Conservation (phyloP, 2,113 vertebrate species). For the Hiodon tergisus region DNA sequence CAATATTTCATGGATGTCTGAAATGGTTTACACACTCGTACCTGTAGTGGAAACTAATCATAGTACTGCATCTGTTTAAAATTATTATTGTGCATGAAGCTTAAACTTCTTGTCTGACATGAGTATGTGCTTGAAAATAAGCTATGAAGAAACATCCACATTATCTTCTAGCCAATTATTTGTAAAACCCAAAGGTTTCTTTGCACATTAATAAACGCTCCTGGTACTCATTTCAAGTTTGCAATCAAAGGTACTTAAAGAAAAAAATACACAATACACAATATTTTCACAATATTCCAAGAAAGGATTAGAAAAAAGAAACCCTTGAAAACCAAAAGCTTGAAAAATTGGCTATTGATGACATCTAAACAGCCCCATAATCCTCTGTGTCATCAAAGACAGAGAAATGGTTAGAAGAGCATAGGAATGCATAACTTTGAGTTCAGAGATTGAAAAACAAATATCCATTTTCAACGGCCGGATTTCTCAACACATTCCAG, state of each 20-base stretch:
- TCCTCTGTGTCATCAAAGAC: no score
- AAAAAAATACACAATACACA: not conserved
- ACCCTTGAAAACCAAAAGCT: no score
- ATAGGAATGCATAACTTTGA: no score
- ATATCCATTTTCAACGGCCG: no score
- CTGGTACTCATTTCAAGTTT: conserved; percentile 9
- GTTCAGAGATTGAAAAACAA: no score
- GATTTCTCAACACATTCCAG: no score
- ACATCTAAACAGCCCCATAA: no score
- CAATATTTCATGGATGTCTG: conserved; percentile 88
- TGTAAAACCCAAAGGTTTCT: conserved; percentile 51
- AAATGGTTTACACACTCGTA: conserved; percentile 74
- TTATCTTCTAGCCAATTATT: conserved; percentile 54
- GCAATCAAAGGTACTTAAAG: not conserved
- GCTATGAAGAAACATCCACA: conserved; percentile 47
- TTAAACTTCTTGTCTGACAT: conserved; percentile 44
- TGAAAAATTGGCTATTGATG: no score
- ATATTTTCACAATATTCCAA: not conserved
- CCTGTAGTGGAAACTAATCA: conserved; percentile 82
- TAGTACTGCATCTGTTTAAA: conserved; percentile 76
- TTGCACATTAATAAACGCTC: conserved; percentile 53
- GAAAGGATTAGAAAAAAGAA: no score
- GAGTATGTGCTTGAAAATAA: conserved; percentile 56
- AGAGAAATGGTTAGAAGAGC: no score
- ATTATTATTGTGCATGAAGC: conserved; percentile 60